These are phyloP conservation scores for Zaprionus vittiger DNA, from an alignment of 1,140 invertebrate genomes.

Conservation along the genomic window DNA sequence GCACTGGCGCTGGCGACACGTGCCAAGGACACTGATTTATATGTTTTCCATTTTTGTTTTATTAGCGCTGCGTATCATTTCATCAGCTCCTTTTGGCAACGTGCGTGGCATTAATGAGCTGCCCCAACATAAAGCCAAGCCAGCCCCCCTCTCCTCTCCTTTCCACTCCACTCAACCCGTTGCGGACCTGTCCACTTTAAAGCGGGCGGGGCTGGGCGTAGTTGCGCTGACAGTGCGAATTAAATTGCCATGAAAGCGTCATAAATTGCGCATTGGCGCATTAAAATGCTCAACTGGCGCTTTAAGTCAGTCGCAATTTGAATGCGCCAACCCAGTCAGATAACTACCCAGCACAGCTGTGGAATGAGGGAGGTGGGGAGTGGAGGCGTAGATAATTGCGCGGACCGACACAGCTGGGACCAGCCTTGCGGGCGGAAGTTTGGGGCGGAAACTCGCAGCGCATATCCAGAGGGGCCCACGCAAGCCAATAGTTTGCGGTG, in stretches of 20 bases:
- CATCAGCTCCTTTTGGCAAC: constrained; percentile 33
- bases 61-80: constrained; percentile 63
- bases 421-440: constrained; percentile 43
- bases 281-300: constrained; percentile 62
- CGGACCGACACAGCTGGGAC: constrained; percentile 51
- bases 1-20: constrained; percentile 55
- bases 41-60: constrained; percentile 83
- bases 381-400: constrained; percentile 16
- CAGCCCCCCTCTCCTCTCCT: not conserved
- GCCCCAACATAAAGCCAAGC: constrained; percentile 14
- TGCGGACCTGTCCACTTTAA: constrained; percentile 57
- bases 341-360: not conserved
- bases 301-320: constrained; percentile 60
- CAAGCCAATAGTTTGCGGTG: constrained; percentile 70
- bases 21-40: constrained; percentile 83
- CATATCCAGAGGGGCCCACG: constrained; percentile 54
- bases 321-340: constrained; percentile 11
- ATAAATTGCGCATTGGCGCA: constrained; percentile 79
- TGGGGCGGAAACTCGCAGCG: constrained; percentile 64
- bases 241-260: constrained; percentile 76
- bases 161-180: not conserved
- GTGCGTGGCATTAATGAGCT: constrained; percentile 78
- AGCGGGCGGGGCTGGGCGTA: constrained; percentile 24
- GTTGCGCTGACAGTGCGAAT: constrained; percentile 64
- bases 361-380: not conserved